phyloP scores from a whole-genome alignment of 2,888 invertebrate genomes.

The Glyphotaelius pellucidus region DNA sequence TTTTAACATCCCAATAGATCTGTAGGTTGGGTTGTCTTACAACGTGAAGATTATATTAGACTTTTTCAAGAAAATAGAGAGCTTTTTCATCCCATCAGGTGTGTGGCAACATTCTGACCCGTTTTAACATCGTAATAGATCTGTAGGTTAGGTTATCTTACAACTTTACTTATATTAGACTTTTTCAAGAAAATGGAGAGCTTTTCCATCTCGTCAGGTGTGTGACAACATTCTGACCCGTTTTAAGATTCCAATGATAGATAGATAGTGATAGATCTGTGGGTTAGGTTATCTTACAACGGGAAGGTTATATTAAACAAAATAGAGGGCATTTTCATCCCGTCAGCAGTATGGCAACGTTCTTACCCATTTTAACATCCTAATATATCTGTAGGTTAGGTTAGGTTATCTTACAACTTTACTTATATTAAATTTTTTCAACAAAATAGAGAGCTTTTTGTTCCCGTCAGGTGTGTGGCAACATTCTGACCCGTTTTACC shows the following conservation, averaged over 20 bases:
- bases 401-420: neutral
- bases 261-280: no score
- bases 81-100: neutral
- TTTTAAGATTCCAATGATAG: slow-evolving; percentile 74
- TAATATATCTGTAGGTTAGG: slow-evolving; percentile 81
- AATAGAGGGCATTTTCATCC: neutral
- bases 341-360: neutral
- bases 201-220: slow-evolving; percentile 72
- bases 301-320: neutral
- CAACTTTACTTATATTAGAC: no score
- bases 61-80: neutral
- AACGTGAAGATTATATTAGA: neutral
- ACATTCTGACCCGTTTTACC: neutral
- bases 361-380: neutral
- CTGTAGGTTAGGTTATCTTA: slow-evolving; percentile 63
- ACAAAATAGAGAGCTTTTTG: neutral
- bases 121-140: slow-evolving; percentile 79
- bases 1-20: slow-evolving; percentile 78
- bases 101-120: neutral
- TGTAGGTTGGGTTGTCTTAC: neutral
- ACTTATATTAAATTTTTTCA: no score
- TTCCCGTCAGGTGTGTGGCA: neutral
- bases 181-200: no score
- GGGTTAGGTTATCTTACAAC: neutral
- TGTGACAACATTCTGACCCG: slow-evolving; percentile 96